Percentiles rank a stretch among this genome's conserved stretches.
These are phyloP conservation scores for Microdon myrmicae DNA, from an alignment of 2,888 invertebrate genomes.

Conservation along the genomic window DNA sequence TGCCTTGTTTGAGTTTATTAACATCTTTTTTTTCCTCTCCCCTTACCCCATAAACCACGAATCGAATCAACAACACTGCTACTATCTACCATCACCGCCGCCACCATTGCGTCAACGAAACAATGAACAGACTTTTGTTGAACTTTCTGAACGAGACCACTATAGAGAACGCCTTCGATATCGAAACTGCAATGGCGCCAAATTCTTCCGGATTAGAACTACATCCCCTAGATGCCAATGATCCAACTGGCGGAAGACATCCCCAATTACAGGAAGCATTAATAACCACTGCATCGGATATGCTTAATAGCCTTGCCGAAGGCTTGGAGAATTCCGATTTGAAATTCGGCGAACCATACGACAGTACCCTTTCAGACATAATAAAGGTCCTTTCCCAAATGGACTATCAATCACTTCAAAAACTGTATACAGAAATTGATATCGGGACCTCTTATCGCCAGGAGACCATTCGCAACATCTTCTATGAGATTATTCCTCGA, in stretches of 20 bases:
- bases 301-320: slow-evolving; percentile 64
- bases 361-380: slow-evolving; percentile 64
- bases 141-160: slow-evolving; percentile 63
- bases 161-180: slow-evolving; percentile 65
- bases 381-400: slow-evolving; percentile 64
- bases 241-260: slow-evolving; percentile 66
- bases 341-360: slow-evolving; percentile 65
- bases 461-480: slow-evolving; percentile 79
- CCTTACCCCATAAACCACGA: background rate
- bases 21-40: slow-evolving; percentile 31
- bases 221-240: slow-evolving; percentile 59
- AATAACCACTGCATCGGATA: slow-evolving; percentile 58
- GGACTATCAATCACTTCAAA: slow-evolving; percentile 64
- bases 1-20: slow-evolving; percentile 34
- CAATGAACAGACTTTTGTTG: slow-evolving; percentile 57
- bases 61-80: no score
- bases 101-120: slow-evolving; percentile 5
- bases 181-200: slow-evolving; percentile 65
- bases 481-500: slow-evolving; percentile 77
- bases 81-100: background rate
- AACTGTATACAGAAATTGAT: slow-evolving; percentile 71
- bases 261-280: slow-evolving; percentile 63
- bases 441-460: slow-evolving; percentile 79
- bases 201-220: slow-evolving; percentile 60
- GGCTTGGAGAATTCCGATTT: slow-evolving; percentile 64